Evolutionary conservation across 2,888 invertebrate species (phyloP), one percentile per base, ranked within the genome.

Genomic region (Erynnis tages): DNA sequence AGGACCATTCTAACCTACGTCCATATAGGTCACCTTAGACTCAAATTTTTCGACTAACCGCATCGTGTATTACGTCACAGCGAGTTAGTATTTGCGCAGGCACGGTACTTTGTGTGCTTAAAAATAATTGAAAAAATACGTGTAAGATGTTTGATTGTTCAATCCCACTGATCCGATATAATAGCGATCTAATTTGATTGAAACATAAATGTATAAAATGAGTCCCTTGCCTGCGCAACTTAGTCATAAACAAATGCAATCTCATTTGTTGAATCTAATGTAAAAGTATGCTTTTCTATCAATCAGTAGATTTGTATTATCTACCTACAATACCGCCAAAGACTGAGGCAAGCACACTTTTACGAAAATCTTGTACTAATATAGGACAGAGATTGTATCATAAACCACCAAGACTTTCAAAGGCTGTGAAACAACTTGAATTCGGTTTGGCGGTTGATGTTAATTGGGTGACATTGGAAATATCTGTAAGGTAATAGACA

Each of bases 361-460:
- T 44, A 32, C 40, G 30, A 10, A 25, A 29, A 37, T 32, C 34
- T 11, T n/a, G 55, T 40, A 52, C 56, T 46, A 43, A 57, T 54
- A 62, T 66, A 65, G 76, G 79, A 67, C 81, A 80, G 82, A 73
- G 77, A 67, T 61, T 23, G 70, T 69, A 68, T 68, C 71, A 69
- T 63, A 57, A 53, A 81, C 71, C 75, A 82, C 76, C 81, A 82
- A 86, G 84, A 87, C 84, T 82, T 79, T 65, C 65, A 71, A 67
- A 82, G 88, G 88, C 88, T 88, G 88, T 88, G 88, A 87, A 82
- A 79, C 76, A 83, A 82, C 82, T 70, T 57, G 63, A 71, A 70
- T 80, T 82, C 79, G 82, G 82, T 86, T 80, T 72, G 70, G 79
- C 79, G 45, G 11, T 10, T 38, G 43, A 32, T 32, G 47, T 43